phyloP scores from a whole-genome alignment of 2,113 vertebrate species.

The Vimba vimba region DNA sequence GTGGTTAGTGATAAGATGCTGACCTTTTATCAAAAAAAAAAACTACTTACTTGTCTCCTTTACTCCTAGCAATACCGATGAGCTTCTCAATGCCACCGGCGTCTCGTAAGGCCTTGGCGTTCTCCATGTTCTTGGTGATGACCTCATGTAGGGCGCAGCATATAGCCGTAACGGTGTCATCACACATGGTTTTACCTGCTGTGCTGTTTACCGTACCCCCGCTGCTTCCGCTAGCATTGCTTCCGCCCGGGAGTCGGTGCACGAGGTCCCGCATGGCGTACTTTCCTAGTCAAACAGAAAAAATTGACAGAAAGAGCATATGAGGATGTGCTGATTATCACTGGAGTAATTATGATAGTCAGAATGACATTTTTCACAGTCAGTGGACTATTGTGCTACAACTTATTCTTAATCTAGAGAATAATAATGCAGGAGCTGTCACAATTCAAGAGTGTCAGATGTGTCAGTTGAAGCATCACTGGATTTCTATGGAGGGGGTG shows the following conservation, averaged over 20 bases:
- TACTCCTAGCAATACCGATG: slow-evolving; percentile 97
- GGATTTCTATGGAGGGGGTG: not conserved
- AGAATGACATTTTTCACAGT: slow-evolving; percentile 23
- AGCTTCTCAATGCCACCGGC: slow-evolving; percentile 97
- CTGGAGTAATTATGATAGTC: slow-evolving; percentile 5
- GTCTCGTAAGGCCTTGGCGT: slow-evolving; percentile 97
- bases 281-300: slow-evolving; percentile 80
- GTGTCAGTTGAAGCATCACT: slow-evolving; percentile 9
- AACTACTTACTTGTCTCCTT: slow-evolving; percentile 96
- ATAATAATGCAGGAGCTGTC: slow-evolving; percentile 4
- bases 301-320: not conserved
- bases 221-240: slow-evolving; percentile 70
- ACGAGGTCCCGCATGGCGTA: slow-evolving; percentile 99
- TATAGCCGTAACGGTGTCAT: slow-evolving; percentile 96
- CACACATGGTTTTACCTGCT: slow-evolving; percentile 94
- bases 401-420: slow-evolving; percentile 15
- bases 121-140: slow-evolving; percentile 99
- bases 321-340: not conserved
- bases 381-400: not conserved
- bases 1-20: not conserved
- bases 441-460: slow-evolving; percentile 13
- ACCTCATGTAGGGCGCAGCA: slow-evolving; percentile 98
- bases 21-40: not conserved
- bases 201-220: slow-evolving; percentile 67
- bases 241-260: slow-evolving; percentile 91